Percentiles rank a stretch among this genome's conserved stretches.
phyloP scores from a whole-genome alignment of 2,113 vertebrate genomes.

The Amphilophus citrinellus region DNA sequence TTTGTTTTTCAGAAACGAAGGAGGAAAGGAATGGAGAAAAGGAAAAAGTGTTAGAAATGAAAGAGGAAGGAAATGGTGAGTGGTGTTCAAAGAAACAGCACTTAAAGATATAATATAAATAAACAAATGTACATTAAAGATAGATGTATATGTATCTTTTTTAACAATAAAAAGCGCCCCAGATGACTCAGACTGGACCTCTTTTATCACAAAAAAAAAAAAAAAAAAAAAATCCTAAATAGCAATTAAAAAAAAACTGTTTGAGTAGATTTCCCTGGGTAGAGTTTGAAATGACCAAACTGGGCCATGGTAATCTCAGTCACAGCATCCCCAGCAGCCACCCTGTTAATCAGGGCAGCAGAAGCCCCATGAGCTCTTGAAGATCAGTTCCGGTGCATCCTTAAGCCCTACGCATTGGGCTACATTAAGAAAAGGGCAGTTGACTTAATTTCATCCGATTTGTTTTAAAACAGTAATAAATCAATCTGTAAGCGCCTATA shows the following conservation, averaged over 20 bases:
- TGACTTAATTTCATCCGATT: neutral
- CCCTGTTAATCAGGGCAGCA: slow-evolving; percentile 27
- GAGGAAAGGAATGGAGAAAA: neutral
- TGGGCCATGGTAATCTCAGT: slow-evolving; percentile 25
- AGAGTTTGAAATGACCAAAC: slow-evolving; percentile 25
- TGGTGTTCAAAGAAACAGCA: neutral
- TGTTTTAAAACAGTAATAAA: neutral
- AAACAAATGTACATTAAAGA: neutral
- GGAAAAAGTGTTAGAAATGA: neutral
- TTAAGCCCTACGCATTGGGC: neutral
- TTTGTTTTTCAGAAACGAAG: slow-evolving; percentile 25
- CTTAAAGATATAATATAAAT: neutral
- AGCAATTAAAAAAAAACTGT: neutral
- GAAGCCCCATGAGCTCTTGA: slow-evolving; percentile 30
- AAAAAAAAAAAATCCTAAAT: neutral
- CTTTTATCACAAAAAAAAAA: neutral
- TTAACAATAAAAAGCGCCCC: neutral
- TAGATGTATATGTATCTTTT: neutral
- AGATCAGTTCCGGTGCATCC: slow-evolving; percentile 30
- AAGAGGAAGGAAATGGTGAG: neutral
- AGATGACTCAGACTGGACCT: neutral
- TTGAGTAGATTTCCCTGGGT: slow-evolving; percentile 32
- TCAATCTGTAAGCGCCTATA: neutral
- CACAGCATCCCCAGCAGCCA: slow-evolving; percentile 18
- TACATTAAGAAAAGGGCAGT: neutral